These are phyloP conservation scores for Myotis findleyi DNA, from an alignment of 2,797 vertebrate genomes.

Conservation along the genomic window DNA sequence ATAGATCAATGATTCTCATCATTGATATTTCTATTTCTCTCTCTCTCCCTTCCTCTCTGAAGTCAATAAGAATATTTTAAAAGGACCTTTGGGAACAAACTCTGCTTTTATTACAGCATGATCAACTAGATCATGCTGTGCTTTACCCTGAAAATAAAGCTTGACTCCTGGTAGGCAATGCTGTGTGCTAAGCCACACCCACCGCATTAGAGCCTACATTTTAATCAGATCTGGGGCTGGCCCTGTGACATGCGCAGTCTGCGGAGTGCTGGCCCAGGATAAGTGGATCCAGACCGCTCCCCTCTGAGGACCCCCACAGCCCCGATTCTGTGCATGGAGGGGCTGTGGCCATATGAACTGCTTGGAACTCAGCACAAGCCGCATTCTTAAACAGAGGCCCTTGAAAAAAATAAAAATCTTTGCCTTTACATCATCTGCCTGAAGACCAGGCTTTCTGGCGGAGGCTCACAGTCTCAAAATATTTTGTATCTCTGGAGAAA, in stretches of 20 bases:
- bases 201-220: not conserved
- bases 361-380: not conserved
- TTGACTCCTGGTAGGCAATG: too few species aligned
- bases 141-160: not conserved
- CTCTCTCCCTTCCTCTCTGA: too few species aligned
- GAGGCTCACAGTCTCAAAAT: not conserved
- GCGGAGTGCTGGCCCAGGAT: not conserved
- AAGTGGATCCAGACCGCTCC: not conserved
- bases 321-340: accelerated
- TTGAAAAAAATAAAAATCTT: not conserved
- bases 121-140: not conserved
- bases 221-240: not conserved
- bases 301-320: not conserved
- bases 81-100: not conserved
- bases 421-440: not conserved
- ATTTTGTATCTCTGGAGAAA: constrained; percentile 9
- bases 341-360: not conserved
- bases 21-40: too few species aligned
- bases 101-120: not conserved
- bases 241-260: accelerated
- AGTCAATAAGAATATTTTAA: too few species aligned
- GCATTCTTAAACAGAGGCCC: not conserved
- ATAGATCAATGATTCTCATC: too few species aligned
- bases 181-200: not conserved
- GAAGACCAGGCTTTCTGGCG: constrained; percentile 5